Percentiles rank a stretch among this genome's conserved stretches.
Conservation (phyloP, 2,113 vertebrate genomes). For the Calidris pygmaea region DNA sequence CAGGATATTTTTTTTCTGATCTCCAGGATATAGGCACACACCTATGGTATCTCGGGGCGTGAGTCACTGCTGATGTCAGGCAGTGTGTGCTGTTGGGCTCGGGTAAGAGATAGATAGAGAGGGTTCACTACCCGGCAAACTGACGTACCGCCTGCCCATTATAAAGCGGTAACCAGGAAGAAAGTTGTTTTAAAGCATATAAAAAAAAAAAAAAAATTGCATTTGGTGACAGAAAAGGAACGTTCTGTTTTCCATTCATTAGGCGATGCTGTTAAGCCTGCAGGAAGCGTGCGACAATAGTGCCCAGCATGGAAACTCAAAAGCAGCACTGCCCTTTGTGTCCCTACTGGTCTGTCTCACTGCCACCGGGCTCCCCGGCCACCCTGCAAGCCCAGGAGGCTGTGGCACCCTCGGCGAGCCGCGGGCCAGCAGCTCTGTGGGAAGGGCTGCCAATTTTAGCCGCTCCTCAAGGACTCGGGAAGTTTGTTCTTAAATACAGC, state of each 20-base stretch:
- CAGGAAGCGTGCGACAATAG: background rate
- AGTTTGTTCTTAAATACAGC: background rate
- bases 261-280: background rate
- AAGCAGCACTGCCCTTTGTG: background rate
- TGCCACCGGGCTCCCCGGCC: background rate
- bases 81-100: background rate
- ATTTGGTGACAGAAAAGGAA: background rate
- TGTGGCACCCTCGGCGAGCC: rapidly evolving
- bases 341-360: background rate
- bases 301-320: background rate
- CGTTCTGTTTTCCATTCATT: background rate
- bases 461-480: background rate
- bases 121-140: constrained; percentile 51
- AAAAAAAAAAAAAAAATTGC: background rate
- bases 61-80: constrained; percentile 67
- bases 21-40: constrained; percentile 43
- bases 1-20: constrained; percentile 46
- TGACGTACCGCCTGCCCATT: background rate
- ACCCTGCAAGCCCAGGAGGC: background rate
- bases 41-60: constrained; percentile 49
- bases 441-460: background rate
- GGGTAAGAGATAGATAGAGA: constrained; percentile 1
- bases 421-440: background rate
- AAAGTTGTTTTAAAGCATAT: background rate
- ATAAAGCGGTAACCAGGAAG: background rate